A percentile compares a stretch with the other conserved stretches of the same genome.
Evolutionary conservation across 2,797 vertebrate genomes (phyloP).

Genomic region (Anguilla obscura): DNA sequence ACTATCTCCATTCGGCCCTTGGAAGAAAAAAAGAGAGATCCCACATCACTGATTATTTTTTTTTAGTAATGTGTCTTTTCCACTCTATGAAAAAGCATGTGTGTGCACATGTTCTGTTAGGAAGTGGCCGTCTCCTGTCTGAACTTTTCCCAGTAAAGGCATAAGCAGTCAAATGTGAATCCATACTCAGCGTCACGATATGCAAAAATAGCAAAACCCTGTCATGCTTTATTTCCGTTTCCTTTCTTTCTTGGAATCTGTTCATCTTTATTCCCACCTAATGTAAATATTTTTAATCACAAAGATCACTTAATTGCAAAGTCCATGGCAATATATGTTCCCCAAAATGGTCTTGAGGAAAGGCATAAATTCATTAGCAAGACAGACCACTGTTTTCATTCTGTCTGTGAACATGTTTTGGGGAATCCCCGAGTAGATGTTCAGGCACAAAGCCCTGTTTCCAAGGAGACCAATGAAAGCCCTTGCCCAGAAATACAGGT

Average conservation of each 20-base stretch:
- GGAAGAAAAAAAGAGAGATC: neutral
- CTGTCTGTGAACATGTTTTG: neutral
- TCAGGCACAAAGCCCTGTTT: neutral
- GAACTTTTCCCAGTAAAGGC: neutral
- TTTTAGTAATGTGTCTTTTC: neutral
- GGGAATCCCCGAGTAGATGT: neutral
- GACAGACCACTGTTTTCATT: neutral
- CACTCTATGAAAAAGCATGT: neutral
- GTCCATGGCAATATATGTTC: neutral
- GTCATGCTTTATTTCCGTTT: neutral
- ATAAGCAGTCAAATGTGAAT: neutral
- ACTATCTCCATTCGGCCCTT: neutral
- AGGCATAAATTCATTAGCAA: conserved; percentile 3
- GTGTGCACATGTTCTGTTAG: neutral
- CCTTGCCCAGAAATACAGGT: conserved; percentile 6
- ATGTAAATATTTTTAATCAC: neutral
- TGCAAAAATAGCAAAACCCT: neutral
- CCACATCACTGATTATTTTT: neutral
- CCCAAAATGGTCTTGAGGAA: neutral
- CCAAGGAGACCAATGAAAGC: neutral
- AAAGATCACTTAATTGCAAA: neutral
- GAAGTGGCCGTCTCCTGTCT: neutral
- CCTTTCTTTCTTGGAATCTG: neutral
- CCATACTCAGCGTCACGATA: neutral
- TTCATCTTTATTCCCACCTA: neutral